Evolutionary conservation across 2,888 invertebrate genomes (phyloP).

Genomic region (Tetranychus piercei): DNA sequence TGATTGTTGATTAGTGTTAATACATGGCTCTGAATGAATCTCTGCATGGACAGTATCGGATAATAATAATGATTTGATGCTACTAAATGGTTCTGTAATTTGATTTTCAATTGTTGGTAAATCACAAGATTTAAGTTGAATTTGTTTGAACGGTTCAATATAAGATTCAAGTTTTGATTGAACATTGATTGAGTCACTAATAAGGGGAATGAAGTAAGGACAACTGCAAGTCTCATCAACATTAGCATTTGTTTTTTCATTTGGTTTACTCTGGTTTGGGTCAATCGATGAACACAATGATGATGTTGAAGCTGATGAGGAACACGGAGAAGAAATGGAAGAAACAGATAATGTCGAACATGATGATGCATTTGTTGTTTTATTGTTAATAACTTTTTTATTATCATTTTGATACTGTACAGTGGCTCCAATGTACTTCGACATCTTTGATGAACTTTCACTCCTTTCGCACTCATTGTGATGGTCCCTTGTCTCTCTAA

Average conservation of each 20-base stretch:
- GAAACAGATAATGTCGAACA: background rate
- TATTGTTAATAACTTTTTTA: background rate
- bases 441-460: background rate
- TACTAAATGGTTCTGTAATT: background rate
- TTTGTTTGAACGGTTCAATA: background rate
- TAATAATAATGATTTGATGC: background rate
- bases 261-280: background rate
- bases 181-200: background rate
- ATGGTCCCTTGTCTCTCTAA: background rate
- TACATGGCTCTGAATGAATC: background rate
- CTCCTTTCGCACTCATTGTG: background rate
- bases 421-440: background rate
- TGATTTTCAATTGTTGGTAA: background rate
- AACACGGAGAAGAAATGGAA: background rate
- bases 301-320: slow-evolving; percentile 3
- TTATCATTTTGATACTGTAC: background rate
- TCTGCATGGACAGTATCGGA: background rate
- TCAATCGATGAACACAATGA: background rate
- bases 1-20: background rate
- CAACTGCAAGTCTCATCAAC: background rate
- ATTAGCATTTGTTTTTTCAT: background rate
- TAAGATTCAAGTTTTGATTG: background rate
- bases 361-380: background rate
- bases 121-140: background rate
- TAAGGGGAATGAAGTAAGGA: background rate